phyloP scores from a whole-genome alignment of 53 echinoderm and acorn worm species.

The Hippasteria phrygiana region DNA sequence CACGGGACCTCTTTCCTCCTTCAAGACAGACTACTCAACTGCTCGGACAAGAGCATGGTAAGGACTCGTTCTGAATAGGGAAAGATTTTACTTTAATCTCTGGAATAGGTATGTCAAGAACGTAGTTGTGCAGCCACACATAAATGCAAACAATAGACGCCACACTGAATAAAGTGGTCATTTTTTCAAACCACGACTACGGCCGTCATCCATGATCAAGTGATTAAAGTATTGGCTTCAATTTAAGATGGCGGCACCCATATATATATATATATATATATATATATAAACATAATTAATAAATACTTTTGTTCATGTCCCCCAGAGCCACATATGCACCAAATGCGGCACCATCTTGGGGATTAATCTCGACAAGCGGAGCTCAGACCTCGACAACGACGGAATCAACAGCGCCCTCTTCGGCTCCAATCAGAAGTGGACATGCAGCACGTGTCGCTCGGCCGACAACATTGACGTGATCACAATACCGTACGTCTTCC shows the following conservation, averaged over 20 bases:
- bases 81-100: too few species aligned
- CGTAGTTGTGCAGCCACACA: too few species aligned
- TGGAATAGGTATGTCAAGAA: too few species aligned
- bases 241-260: background rate
- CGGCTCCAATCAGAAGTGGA: conserved; percentile 79
- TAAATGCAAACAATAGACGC: too few species aligned
- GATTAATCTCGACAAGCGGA: conserved; percentile 76
- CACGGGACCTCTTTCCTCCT: conserved; percentile 95
- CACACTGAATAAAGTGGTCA: too few species aligned
- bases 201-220: too few species aligned
- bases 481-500: conserved; percentile 92
- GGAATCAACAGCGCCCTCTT: conserved; percentile 66
- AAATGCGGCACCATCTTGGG: conserved; percentile 94
- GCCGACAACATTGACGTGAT: conserved; percentile 77
- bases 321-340: conserved; percentile 85
- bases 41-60: conserved; percentile 95
- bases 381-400: conserved; percentile 36
- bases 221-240: too few species aligned
- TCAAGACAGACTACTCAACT: conserved; percentile 93
- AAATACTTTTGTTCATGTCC: background rate
- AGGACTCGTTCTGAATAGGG: too few species aligned
- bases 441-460: conserved; percentile 82
- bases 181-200: too few species aligned
- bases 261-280: too few species aligned
- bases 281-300: background rate